Evolutionary conservation across 2,797 vertebrate species (phyloP), one percentile per base, ranked within the genome.

Genomic region (Xyrichtys novacula): DNA sequence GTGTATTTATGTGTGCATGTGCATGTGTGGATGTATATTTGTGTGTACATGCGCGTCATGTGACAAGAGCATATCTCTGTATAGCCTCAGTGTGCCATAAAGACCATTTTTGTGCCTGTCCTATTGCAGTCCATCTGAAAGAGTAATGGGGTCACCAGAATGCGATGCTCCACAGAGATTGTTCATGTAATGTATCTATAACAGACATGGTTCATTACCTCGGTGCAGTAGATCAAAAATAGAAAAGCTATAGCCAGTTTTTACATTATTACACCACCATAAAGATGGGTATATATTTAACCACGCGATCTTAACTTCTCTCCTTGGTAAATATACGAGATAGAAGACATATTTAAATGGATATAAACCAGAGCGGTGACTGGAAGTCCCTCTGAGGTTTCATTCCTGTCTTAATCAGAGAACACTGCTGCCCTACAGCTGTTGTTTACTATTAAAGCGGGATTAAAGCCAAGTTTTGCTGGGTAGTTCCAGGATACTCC

Each of bases 361-460:
- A 7, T 59, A 61, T 36, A n/a, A 11, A 22, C 10, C 22, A 39
- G 40, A 39, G n/a, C 28, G 17, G 20, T 72, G 20, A 19, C 20
- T 43, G 53, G 39, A 40, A 25, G 16, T 32, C 56, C 40, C 66
- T 68, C 2, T 49, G 25, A 16, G n/a, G 7, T 59, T 69, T 76
- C 15, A 29, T 57, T 66, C 62, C 44, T 50, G 65, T 70, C 68
- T 76, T 85, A 80, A 85, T 87, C 72, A 50, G 71, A 72, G 77
- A 31, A 23, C 26, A 60, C 50, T 66, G 59, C 16, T 68, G 64
- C 68, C 83, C 63, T 80, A 71, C 71, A 88, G 83, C 88, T 87
- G 81, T 76, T 89, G 83, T 88, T 89, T 87, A 89, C 82, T 84
- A 74, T 72, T 80, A 54, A 76, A 76, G 65, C 66, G 28, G 88